Evolutionary conservation across 2,888 invertebrate species (phyloP), one percentile per base, ranked within the genome.

Genomic region (Scaptomyza caliginosa): DNA sequence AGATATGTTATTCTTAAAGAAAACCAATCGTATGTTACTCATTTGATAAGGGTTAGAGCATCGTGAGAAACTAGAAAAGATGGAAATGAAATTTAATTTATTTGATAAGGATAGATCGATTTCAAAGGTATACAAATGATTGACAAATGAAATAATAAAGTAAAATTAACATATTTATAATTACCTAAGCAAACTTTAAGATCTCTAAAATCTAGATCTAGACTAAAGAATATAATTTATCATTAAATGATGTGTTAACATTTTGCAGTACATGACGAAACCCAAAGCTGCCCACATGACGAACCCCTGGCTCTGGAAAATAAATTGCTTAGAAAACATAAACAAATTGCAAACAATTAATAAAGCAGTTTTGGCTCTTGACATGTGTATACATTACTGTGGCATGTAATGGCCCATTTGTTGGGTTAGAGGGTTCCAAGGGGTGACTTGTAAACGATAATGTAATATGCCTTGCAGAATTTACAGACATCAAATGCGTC

Each of bases 331-430:
- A 45, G 79, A 67, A 77, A 74, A 79, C 71, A 69, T 75, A 82
- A 83, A 85, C 78, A 84, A 84, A 84, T 84, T 84, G 78, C 84
- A 73, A 64, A 52, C 76, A 86, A 86, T 84, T 86, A 84, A 80
- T 86, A 74, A 78, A 66, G 34, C 58, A 59, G 32, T 67, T 79
- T 43, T 40, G 50, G 60, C n/a, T n/a, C n/a, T 62, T 8, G 3
- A 28, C 23, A 6, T 48, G 23, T 64, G 24, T 58, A 50, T 59
- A 46, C 40, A 40, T 56, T 19, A 57, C 34, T 58, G 73, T 45
- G 66, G 50, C 56, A 57, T 64, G 55, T 67, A 74, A 74, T 70
- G 57, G 43, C 17, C 63, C 65, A 62, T 72, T 77, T 74, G 66
- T 56, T 58, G 56, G 80, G 63, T 67, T 56, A 63, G 45, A 56